Conservation (phyloP, 92 coral and sea anemone species). For the Porites lobata region DNA sequence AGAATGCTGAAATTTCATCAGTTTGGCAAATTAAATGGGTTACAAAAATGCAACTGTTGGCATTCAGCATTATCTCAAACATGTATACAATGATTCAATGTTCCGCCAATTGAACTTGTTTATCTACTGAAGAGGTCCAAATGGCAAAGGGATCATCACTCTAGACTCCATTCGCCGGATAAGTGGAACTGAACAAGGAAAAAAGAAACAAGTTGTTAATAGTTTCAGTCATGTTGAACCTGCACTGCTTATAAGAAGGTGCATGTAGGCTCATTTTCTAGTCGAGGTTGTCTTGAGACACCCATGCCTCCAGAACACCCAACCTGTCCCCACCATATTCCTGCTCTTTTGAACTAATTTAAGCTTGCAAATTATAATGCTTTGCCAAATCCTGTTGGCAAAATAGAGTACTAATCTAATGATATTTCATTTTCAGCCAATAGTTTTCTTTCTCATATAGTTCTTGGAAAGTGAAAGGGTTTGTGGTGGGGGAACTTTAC, state of each 20-base stretch:
- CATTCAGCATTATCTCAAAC: not conserved
- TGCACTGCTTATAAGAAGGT: not conserved
- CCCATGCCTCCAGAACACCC: no score
- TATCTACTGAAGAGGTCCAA: constrained; percentile 78
- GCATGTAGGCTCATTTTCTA: not conserved
- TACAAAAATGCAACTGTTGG: not conserved
- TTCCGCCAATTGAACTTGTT: not conserved
- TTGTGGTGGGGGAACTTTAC: no score
- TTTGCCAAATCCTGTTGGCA: no score
- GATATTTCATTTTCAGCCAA: no score
- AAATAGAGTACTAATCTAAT: no score
- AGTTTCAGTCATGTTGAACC: not conserved
- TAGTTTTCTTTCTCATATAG: no score
- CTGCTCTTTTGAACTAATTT: no score
- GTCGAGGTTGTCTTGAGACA: no score
- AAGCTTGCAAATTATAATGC: no score
- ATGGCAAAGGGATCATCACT: constrained; percentile 89
- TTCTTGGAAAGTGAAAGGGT: no score
- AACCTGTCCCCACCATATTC: no score
- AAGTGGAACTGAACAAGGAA: constrained; percentile 82
- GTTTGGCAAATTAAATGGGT: no score
- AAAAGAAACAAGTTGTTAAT: not conserved
- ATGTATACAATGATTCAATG: not conserved
- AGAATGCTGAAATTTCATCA: not conserved
- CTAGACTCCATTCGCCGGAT: constrained; percentile 97